These are phyloP conservation scores for Forbesichthys agassizii DNA, from an alignment of 2,113 vertebrate genomes.

Conservation along the genomic window DNA sequence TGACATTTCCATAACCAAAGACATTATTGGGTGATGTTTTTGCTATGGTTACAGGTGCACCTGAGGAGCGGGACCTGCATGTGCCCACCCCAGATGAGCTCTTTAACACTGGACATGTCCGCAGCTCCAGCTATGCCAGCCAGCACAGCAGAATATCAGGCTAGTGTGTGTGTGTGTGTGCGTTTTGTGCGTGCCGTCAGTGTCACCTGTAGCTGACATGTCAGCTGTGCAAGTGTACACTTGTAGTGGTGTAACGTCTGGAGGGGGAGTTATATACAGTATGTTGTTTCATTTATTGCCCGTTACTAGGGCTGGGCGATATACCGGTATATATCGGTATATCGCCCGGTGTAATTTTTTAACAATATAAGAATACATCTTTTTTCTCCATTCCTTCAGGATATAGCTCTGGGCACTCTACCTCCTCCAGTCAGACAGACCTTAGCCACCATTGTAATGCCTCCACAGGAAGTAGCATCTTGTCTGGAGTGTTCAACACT, in stretches of 20 bases:
- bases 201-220: too few species aligned
- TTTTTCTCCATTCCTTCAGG: constrained; percentile 66
- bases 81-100: constrained; percentile 84
- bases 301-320: too few species aligned
- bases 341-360: too few species aligned
- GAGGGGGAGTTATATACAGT: too few species aligned
- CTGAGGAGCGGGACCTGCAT: constrained; percentile 85
- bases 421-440: constrained; percentile 95
- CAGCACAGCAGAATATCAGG: constrained; percentile 96
- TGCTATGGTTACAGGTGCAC: constrained; percentile 77
- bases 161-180: constrained; percentile 36
- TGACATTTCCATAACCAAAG: too few species aligned
- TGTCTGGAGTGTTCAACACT: constrained; percentile 72
- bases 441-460: constrained; percentile 93
- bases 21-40: too few species aligned
- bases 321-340: too few species aligned
- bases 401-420: constrained; percentile 95
- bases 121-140: constrained; percentile 98
- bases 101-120: constrained; percentile 92
- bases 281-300: too few species aligned
- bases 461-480: constrained; percentile 93
- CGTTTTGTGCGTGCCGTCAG: too few species aligned
- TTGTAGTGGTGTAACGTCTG: too few species aligned
- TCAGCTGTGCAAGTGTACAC: too few species aligned
- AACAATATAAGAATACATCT: neutral